phyloP scores from a whole-genome alignment of 2,888 invertebrate genomes.

The Melieria crassipennis region DNA sequence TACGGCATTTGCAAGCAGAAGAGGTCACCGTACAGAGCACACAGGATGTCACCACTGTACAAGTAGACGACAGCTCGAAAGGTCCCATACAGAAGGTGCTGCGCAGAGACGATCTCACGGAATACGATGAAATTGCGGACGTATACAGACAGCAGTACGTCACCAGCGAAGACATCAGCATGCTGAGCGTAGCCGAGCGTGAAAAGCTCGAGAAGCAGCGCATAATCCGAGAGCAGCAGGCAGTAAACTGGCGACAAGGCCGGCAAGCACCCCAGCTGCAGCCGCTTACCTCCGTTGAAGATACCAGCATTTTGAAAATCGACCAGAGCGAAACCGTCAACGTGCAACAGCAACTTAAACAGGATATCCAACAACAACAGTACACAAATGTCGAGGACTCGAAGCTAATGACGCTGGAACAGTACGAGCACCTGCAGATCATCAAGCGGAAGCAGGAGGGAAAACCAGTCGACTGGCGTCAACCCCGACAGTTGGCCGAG shows the following conservation, averaged over 20 bases:
- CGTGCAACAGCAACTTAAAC: conserved; percentile 54
- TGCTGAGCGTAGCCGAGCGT: conserved; percentile 61
- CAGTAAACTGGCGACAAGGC: conserved; percentile 59
- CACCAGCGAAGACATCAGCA: conserved; percentile 61
- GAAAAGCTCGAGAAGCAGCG: conserved; percentile 61
- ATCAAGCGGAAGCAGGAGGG: conserved; percentile 50
- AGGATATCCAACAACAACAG: conserved; percentile 54
- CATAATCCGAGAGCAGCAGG: conserved; percentile 57
- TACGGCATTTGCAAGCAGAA: conserved; percentile 59
- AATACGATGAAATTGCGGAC: conserved; percentile 52
- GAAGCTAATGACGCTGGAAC: conserved; percentile 55
- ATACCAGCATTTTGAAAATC: conserved; percentile 45
- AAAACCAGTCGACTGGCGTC: conserved; percentile 58
- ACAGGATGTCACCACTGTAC: conserved; percentile 71
- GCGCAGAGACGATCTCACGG: conserved; percentile 59
- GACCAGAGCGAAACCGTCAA: conserved; percentile 46
- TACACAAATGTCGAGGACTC: conserved; percentile 54
- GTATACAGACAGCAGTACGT: conserved; percentile 56
- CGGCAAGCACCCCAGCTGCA: conserved; percentile 52
- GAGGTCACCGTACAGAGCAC: conserved; percentile 64
- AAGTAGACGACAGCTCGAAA: conserved; percentile 64
- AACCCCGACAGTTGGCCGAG: conserved; percentile 55
- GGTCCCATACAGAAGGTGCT: conserved; percentile 56
- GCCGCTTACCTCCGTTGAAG: conserved; percentile 53
- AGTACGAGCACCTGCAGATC: conserved; percentile 52